Conservation (phyloP, 2,113 vertebrate species). For the Ceyx margarethae region DNA sequence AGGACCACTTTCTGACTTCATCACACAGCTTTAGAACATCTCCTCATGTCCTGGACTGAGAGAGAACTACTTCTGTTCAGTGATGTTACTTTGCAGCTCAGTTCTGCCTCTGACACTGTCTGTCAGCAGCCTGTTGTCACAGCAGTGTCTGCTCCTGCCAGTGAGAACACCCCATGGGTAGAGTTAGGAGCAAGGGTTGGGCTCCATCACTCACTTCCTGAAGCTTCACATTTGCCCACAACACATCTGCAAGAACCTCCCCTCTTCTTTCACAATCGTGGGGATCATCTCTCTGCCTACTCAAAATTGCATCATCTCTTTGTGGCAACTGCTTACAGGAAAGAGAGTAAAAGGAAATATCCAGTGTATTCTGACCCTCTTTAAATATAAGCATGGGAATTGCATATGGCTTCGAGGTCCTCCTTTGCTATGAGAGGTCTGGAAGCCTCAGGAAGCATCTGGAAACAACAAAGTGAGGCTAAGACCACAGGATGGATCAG, state of each 20-base stretch:
- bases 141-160: no score
- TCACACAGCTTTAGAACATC: not conserved
- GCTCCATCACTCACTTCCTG: not conserved
- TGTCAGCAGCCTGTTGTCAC: no score
- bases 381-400: constrained; percentile 4
- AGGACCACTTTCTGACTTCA: not conserved
- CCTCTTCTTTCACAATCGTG: not conserved
- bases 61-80: no score
- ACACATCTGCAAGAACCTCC: not conserved
- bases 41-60: not conserved
- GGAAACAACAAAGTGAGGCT: not conserved
- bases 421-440: constrained; percentile 5
- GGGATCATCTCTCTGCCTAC: not conserved
- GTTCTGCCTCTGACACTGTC: no score
- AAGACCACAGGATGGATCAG: not conserved
- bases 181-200: no score
- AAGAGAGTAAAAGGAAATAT: constrained; percentile 10
- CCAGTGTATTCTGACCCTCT: not conserved
- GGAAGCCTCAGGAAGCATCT: constrained; percentile 3
- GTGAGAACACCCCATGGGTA: no score
- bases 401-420: not conserved
- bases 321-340: constrained; percentile 30
- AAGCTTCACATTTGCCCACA: not conserved
- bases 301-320: constrained; percentile 31
- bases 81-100: no score